phyloP scores from a whole-genome alignment of 2,888 invertebrate species.

The Pinctada fucata region DNA sequence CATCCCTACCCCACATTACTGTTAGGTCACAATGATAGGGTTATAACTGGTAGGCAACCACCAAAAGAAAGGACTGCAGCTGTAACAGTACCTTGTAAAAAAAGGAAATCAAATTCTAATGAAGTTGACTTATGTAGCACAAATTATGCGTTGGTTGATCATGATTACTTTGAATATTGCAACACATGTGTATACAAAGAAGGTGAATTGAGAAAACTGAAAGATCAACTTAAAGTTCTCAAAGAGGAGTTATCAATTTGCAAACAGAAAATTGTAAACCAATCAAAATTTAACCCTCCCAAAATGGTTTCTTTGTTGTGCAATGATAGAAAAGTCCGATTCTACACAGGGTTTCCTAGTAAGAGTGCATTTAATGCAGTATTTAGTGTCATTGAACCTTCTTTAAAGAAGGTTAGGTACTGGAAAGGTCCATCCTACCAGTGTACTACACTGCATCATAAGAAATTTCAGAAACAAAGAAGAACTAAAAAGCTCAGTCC shows the following conservation, averaged over 20 bases:
- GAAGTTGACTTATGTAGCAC: neutral
- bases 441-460: neutral
- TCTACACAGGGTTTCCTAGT: constrained; percentile 18
- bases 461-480: neutral
- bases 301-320: neutral
- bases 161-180: neutral
- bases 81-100: neutral
- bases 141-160: neutral
- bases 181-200: neutral
- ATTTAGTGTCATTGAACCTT: neutral
- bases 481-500: neutral
- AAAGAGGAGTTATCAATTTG: neutral
- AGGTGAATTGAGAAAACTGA: neutral
- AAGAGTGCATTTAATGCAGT: neutral
- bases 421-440: constrained; percentile 18
- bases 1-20: neutral
- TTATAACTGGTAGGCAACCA: neutral
- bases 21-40: neutral
- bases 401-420: neutral
- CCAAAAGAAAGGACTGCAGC: neutral
- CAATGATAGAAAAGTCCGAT: constrained; percentile 2
- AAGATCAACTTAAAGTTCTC: neutral
- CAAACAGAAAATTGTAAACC: neutral
- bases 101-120: neutral
- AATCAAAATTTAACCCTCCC: neutral